Base-by-base conservation (phyloP, 2,113 vertebrate genomes). In the Pyrgilauda ruficollis region DNA sequence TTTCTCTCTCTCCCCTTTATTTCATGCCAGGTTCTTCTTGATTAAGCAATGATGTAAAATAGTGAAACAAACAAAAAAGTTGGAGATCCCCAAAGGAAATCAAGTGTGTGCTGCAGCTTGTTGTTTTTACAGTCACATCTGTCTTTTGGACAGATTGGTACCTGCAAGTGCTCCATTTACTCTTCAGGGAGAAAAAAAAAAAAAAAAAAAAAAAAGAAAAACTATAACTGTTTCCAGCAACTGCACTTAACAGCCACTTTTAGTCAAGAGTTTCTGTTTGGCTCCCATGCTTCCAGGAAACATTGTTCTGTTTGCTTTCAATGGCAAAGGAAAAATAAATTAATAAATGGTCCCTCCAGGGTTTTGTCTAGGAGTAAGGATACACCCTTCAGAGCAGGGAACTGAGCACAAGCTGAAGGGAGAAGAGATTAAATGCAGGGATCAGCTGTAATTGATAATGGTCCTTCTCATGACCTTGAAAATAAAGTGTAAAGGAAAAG, bases 261-360 rank as follows among this genome's bases (percentile, higher is more conserved):
- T 63, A 81, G 76, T 91, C 85, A 91, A 74, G 82, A 77, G 70
- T 7, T 87, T 15, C 43, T 89, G 43, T 75, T 92, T 77, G 77
- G 35, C 44, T 96, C 90, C 49, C 67, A 47, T 81, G 83, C 58
- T 91, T 90, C 64, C 64, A 94, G 68, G 84, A 73, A 95, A 92
- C 72, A 72, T 79, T 90, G 50, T 84, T 83, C 84, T 85, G 33
- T 67, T 93, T 93, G 33, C 55, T 91, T 93, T 92, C 56, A 92
- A 75, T 88, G 47, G 61, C 3, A 69, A 30, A 37, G 82, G 49
- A 68, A 74, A 70, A 39, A 50, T 15, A 4, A 52, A 79, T 69
- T 90, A 82, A 70, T 53, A 78, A 30, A 49, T 0, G 2, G 13
- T 56, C 10, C 24, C 46, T 85, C 35, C 35, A 78, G 46, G 24